phyloP scores from a whole-genome alignment of 2,113 vertebrate species.

The Callorhinus ursinus region DNA sequence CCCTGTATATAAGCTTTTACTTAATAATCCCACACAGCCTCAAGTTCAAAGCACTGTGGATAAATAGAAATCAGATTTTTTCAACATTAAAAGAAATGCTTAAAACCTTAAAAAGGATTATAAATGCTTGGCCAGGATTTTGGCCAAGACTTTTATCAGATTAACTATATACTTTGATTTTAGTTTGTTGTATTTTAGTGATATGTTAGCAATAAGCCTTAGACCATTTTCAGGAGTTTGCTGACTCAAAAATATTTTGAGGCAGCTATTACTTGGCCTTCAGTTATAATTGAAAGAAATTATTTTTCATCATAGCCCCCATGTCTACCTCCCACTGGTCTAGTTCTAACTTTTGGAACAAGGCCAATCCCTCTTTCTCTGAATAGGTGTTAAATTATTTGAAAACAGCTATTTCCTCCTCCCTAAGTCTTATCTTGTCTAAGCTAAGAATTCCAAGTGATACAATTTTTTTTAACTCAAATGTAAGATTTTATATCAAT shows the following conservation, averaged over 20 bases:
- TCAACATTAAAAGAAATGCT: conserved; percentile 12
- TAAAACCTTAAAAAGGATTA: not conserved
- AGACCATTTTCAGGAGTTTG: not conserved
- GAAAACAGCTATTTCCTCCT: not conserved
- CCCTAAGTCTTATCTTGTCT: not conserved
- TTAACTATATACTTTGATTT: conserved; percentile 5
- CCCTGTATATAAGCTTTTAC: not conserved
- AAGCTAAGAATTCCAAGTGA: conserved; percentile 15
- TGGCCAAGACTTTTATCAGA: not conserved
- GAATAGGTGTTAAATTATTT: not conserved
- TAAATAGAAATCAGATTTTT: not conserved
- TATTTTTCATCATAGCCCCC: not conserved
- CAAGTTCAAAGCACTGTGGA: not conserved
- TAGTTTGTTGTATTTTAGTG: not conserved
- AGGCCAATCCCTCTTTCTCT: not conserved
- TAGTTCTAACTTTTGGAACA: not conserved
- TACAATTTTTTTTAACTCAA: not conserved
- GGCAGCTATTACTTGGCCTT: not conserved
- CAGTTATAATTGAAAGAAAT: not conserved
- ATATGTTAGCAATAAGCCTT: not conserved
- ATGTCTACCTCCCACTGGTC: not conserved
- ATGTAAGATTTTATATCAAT: not conserved
- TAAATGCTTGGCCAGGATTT: not conserved
- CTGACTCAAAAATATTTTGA: not conserved
- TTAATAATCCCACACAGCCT: not conserved